These are phyloP conservation scores for Catotricha subobsoleta DNA, from an alignment of 2,888 invertebrate genomes.

Conservation along the genomic window DNA sequence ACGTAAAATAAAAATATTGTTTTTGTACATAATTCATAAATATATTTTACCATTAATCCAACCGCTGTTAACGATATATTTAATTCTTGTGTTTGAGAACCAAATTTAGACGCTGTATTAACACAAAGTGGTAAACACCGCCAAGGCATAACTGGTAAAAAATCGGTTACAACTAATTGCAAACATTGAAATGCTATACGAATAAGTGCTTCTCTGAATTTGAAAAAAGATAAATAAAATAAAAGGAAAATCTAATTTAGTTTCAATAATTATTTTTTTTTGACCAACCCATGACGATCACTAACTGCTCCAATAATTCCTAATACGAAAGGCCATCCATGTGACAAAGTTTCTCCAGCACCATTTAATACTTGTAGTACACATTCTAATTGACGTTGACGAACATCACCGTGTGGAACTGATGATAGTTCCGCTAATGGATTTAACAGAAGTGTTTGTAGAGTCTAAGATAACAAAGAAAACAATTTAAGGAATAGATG, in stretches of 20 bases:
- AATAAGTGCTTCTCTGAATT: conserved; percentile 64
- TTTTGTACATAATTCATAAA: neutral
- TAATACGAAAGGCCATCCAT: conserved; percentile 89
- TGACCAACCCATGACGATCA: conserved; percentile 72
- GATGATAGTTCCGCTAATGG: conserved; percentile 83
- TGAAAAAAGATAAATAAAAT: no score
- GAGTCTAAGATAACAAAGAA: conserved; percentile 32
- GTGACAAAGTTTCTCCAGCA: conserved; percentile 76
- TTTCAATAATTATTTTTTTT: no score
- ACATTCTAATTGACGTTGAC: conserved; percentile 87
- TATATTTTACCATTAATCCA: conserved; percentile 66
- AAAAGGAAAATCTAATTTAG: no score
- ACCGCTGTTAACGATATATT: conserved; percentile 96
- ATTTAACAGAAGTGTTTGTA: conserved; percentile 72
- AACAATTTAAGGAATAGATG: conserved; percentile 4
- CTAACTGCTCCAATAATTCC: conserved; percentile 91
- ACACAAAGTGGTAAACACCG: conserved; percentile 78
- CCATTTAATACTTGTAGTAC: conserved; percentile 84
- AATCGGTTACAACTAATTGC: conserved; percentile 87
- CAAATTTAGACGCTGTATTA: conserved; percentile 88
- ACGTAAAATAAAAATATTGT: conserved; percentile 7
- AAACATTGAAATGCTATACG: conserved; percentile 91
- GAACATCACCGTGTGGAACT: conserved; percentile 81
- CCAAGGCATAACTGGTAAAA: conserved; percentile 82
- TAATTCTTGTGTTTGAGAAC: conserved; percentile 86